Evolutionary conservation across 35 echinoderm and acorn worm species (phyloP).

Genomic region (Heliocidaris erythrogramma): DNA sequence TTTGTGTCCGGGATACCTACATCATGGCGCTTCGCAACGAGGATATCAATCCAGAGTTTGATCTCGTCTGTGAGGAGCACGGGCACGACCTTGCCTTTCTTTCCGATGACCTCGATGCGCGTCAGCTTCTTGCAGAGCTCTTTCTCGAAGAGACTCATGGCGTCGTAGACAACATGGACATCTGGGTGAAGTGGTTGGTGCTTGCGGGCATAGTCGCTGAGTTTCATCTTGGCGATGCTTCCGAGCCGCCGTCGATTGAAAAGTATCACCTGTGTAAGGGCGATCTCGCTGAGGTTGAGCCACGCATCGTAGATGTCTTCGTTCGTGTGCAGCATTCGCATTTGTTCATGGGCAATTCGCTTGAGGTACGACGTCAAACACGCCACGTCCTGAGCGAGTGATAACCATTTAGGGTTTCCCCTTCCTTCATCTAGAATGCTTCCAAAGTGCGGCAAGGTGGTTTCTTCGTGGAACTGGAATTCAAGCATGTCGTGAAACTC

Average conservation of each 20-base stretch:
- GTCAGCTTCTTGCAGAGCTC: constrained; percentile 51
- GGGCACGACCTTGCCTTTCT: constrained; percentile 67
- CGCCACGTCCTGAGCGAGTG: constrained; percentile 28
- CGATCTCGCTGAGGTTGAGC: constrained; percentile 61
- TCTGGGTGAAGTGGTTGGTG: constrained; percentile 48
- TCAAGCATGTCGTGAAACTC: constrained; percentile 30
- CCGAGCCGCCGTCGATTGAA: constrained; percentile 69
- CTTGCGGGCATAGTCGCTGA: constrained; percentile 46
- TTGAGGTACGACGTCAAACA: constrained; percentile 44
- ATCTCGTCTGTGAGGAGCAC: constrained; percentile 66
- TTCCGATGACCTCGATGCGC: constrained; percentile 69
- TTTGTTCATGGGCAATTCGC: constrained; percentile 41
- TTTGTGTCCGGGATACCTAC: constrained; percentile 39
- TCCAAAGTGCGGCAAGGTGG: constrained; percentile 44
- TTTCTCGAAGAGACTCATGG: constrained; percentile 61
- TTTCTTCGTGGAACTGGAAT: constrained; percentile 42
- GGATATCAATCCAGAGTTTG: constrained; percentile 48
- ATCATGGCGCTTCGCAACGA: constrained; percentile 46
- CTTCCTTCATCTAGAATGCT: constrained; percentile 34
- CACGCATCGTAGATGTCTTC: constrained; percentile 46
- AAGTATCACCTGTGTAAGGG: constrained; percentile 55
- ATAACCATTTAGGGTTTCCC: constrained; percentile 36
- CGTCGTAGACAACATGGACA: constrained; percentile 44
- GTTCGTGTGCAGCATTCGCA: constrained; percentile 45
- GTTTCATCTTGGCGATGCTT: constrained; percentile 56